These are phyloP conservation scores for Ageneiosus marmoratus DNA, from an alignment of 2,113 vertebrate genomes.

Conservation along the genomic window DNA sequence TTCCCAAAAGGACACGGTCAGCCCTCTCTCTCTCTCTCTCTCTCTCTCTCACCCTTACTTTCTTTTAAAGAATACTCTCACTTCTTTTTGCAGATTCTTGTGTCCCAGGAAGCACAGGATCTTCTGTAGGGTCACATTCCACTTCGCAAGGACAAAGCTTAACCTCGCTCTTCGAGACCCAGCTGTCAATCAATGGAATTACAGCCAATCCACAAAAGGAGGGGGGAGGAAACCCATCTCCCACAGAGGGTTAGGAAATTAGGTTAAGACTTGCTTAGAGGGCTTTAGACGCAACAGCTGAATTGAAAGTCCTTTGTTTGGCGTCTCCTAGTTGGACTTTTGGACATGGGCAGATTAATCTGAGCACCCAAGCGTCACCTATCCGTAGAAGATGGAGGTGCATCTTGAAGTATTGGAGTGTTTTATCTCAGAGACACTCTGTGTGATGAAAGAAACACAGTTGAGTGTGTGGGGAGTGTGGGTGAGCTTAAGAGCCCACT, in stretches of 20 bases:
- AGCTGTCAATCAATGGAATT: slow-evolving; percentile 29
- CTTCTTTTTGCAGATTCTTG: too few species aligned
- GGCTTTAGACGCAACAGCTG: background rate
- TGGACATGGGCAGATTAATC: background rate
- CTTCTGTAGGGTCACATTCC: background rate
- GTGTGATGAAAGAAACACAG: slow-evolving; percentile 30
- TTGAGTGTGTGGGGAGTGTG: background rate
- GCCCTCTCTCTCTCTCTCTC: background rate
- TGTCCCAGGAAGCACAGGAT: background rate
- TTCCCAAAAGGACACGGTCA: background rate
- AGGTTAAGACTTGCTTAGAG: background rate
- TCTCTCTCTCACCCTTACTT: background rate
- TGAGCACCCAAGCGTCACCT: background rate
- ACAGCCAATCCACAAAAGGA: background rate
- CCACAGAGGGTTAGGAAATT: slow-evolving; percentile 5
- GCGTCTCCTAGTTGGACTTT: background rate
- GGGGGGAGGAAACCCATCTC: background rate
- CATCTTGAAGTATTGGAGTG: slow-evolving; percentile 6
- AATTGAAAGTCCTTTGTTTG: background rate
- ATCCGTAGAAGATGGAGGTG: background rate
- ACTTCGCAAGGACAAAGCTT: slow-evolving; percentile 15
- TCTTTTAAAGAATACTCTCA: background rate
- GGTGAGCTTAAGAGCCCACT: slow-evolving; percentile 35
- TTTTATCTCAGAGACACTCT: slow-evolving; percentile 31
- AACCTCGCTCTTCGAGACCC: background rate